Percentiles rank a stretch among this genome's conserved stretches.
Evolutionary conservation across 2,888 invertebrate species (phyloP).

Genomic region (Marronus borbonicus): DNA sequence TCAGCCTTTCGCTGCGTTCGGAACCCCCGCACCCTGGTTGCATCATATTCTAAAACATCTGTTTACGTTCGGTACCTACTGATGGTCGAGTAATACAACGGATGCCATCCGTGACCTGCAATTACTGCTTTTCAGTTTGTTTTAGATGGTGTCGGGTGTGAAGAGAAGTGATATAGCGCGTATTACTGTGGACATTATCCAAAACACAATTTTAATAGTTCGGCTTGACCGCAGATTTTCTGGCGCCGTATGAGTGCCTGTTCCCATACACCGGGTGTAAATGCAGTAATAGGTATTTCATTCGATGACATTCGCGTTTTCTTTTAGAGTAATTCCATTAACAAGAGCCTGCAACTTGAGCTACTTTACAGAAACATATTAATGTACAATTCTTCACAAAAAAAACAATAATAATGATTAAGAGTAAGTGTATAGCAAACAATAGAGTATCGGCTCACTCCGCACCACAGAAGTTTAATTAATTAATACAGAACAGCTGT

Average conservation of each 20-base stretch:
- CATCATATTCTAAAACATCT: constrained; percentile 30
- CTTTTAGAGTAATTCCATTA: too few species aligned
- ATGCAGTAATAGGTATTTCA: too few species aligned
- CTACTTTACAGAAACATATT: too few species aligned
- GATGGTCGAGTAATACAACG: constrained; percentile 19
- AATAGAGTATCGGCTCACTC: too few species aligned
- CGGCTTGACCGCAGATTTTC: background rate
- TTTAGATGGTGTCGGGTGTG: background rate
- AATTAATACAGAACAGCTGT: too few species aligned
- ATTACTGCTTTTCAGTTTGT: constrained; percentile 6
- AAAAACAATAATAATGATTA: too few species aligned
- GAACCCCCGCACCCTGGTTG: constrained; percentile 15
- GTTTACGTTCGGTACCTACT: constrained; percentile 37
- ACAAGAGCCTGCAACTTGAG: too few species aligned
- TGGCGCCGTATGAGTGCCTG: background rate
- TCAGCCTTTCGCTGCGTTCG: constrained; percentile 3
- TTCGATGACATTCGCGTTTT: too few species aligned
- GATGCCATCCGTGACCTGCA: constrained; percentile 7
- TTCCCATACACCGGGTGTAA: too few species aligned
- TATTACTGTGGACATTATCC: background rate
- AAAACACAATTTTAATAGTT: background rate
- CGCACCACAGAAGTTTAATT: too few species aligned
- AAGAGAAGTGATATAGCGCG: background rate
- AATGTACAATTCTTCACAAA: too few species aligned
- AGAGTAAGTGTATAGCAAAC: too few species aligned